Evolutionary conservation across 2,888 invertebrate genomes (phyloP).

Genomic region (Epirrita christyi): DNA sequence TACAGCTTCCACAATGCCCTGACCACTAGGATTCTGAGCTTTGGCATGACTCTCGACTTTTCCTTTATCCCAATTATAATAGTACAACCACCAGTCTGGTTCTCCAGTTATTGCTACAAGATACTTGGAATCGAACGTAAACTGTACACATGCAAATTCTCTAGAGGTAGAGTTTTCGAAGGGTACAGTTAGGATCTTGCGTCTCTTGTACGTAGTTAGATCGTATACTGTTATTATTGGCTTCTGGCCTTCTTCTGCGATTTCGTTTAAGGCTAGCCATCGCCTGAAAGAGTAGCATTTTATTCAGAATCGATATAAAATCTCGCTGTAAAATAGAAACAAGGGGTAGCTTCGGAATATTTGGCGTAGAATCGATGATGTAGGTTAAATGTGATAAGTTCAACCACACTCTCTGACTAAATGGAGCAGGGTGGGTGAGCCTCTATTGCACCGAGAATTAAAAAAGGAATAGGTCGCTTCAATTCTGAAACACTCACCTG

Average conservation of each 20-base stretch:
- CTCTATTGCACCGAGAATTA: too few relatives aligned
- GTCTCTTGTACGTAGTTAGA: slow-evolving; percentile 87
- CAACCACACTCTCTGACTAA: too few relatives aligned
- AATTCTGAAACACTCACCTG: slow-evolving; percentile 79
- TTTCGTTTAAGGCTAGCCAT: slow-evolving; percentile 87
- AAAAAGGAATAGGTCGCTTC: too few relatives aligned
- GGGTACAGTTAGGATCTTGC: slow-evolving; percentile 87
- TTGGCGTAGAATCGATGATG: too few relatives aligned
- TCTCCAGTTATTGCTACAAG: slow-evolving; percentile 92
- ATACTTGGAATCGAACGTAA: slow-evolving; percentile 93
- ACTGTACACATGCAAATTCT: slow-evolving; percentile 89
- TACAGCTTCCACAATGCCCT: slow-evolving; percentile 85
- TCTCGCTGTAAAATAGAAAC: too few relatives aligned
- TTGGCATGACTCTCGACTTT: slow-evolving; percentile 91
- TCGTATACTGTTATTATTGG: slow-evolving; percentile 90
- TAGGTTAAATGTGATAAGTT: too few relatives aligned
- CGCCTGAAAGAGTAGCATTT: slow-evolving; percentile 72
- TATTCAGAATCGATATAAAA: too few relatives aligned
- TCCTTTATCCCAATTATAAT: slow-evolving; percentile 93
- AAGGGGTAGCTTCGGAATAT: too few relatives aligned
- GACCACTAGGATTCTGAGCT: slow-evolving; percentile 88
- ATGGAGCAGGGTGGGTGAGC: too few relatives aligned
- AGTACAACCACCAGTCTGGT: slow-evolving; percentile 92
- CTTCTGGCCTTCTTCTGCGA: slow-evolving; percentile 86
- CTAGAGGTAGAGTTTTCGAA: slow-evolving; percentile 84